A percentile compares a stretch with the other conserved stretches of the same genome.
phyloP scores from a whole-genome alignment of 2,797 vertebrate species.

The Enteromius fasciolatus region DNA sequence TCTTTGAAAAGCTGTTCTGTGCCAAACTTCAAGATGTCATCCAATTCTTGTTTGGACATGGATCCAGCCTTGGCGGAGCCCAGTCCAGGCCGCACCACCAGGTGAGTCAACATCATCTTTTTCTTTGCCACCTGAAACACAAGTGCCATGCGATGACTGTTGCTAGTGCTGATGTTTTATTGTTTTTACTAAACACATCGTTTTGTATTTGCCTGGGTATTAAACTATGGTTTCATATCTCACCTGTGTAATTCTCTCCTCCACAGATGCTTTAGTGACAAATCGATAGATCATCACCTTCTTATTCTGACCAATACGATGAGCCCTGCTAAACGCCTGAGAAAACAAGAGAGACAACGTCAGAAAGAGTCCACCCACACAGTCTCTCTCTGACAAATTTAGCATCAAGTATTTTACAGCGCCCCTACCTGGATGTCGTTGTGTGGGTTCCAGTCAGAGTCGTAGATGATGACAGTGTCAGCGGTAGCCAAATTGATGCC shows the following conservation, averaged over 20 bases:
- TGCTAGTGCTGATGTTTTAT: background rate
- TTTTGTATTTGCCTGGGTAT: background rate
- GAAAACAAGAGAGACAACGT: background rate
- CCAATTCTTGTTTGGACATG: constrained; percentile 98
- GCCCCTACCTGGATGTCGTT: constrained; percentile 94
- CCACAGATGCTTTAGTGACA: constrained; percentile 96
- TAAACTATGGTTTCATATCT: constrained; percentile 29
- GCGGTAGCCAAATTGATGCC: constrained; percentile 98
- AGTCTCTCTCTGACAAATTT: background rate
- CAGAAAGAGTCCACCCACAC: background rate
- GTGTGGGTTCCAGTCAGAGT: constrained; percentile 99
- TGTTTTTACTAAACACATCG: background rate
- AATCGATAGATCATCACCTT: constrained; percentile 99
- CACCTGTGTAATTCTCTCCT: constrained; percentile 94
- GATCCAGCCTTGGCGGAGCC: constrained; percentile 94
- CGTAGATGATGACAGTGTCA: constrained; percentile 97
- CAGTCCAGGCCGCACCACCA: constrained; percentile 94
- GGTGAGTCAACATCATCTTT: constrained; percentile 99
- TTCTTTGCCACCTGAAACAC: constrained; percentile 91
- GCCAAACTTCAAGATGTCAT: constrained; percentile 98
- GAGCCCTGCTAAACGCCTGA: constrained; percentile 97
- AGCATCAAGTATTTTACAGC: background rate
- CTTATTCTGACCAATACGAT: constrained; percentile 97
- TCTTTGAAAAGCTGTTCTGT: constrained; percentile 97
- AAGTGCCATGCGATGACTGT: background rate